Evolutionary conservation across 37 sponge, comb jelly and placozoan species (phyloP).

Genomic region (Cliona cf. orientalis): DNA sequence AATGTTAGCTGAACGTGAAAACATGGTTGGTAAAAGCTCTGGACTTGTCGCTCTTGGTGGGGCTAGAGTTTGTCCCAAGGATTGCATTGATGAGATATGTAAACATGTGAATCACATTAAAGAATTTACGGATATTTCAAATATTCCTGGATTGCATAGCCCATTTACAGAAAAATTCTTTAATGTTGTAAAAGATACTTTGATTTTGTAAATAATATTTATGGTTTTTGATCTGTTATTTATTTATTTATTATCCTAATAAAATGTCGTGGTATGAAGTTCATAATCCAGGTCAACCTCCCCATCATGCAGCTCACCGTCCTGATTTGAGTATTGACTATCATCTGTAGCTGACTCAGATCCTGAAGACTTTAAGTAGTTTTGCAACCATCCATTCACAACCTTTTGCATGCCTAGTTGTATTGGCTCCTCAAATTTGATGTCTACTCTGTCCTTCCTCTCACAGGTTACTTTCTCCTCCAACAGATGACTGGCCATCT

Average conservation of each 20-base stretch:
- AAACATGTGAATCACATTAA: background rate
- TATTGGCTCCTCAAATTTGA: background rate
- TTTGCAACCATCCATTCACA: background rate
- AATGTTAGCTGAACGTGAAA: background rate
- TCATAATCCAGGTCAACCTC: background rate
- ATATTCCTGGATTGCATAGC: background rate
- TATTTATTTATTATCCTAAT: too few species aligned
- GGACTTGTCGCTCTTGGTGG: background rate
- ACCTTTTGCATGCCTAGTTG: background rate
- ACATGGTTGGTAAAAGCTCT: background rate
- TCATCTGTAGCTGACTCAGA: too few species aligned
- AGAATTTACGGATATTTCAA: background rate
- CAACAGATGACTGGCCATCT: background rate
- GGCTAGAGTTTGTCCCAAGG: slow-evolving; percentile 1
- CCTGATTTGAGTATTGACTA: too few species aligned
- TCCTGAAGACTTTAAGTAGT: background rate
- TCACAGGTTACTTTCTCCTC: background rate
- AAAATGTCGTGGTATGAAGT: too few species aligned
- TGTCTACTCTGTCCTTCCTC: background rate
- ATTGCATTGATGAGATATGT: background rate
- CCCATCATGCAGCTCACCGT: too few species aligned
- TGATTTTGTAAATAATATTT: too few species aligned
- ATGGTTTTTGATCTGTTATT: too few species aligned
- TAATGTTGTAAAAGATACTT: background rate
- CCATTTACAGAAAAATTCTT: slow-evolving; percentile 5